Percentiles rank a stretch among this genome's conserved stretches.
Conservation (phyloP, 2,113 vertebrate genomes). For the Mirounga angustirostris region DNA sequence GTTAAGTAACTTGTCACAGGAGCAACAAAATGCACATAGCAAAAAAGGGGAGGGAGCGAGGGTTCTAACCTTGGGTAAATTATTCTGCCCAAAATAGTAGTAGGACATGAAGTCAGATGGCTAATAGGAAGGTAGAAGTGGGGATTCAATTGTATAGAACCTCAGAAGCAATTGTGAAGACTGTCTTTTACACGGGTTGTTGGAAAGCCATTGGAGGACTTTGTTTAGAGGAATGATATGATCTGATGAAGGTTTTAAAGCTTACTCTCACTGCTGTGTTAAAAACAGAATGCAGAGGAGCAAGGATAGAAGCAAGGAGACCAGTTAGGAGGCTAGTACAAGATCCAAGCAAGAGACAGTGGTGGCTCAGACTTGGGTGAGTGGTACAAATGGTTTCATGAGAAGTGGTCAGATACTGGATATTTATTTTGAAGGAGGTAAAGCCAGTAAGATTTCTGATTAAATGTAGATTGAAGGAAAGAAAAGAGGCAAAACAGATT, state of each 20-base stretch:
- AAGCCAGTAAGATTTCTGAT: neutral
- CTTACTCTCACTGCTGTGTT: neutral
- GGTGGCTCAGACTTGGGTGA: neutral
- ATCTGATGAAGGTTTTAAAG: neutral
- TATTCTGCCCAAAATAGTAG: neutral
- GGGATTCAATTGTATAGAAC: neutral
- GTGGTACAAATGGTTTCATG: neutral
- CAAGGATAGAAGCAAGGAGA: neutral
- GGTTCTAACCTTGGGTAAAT: neutral
- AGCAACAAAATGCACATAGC: neutral
- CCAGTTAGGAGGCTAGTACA: neutral
- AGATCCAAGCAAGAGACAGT: neutral
- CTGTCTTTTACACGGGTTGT: neutral
- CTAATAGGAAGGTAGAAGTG: neutral
- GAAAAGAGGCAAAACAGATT: neutral
- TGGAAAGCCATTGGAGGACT: neutral
- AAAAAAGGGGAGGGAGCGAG: neutral
- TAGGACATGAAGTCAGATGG: neutral
- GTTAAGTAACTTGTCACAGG: neutral
- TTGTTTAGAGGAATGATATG: neutral
- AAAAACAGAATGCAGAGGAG: neutral
- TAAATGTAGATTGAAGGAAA: neutral
- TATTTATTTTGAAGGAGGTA: conserved; percentile 48
- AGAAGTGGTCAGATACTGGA: neutral
- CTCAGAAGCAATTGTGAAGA: conserved; percentile 17